Conservation (phyloP, 2,888 invertebrate genomes). For the Thalpophila matura region DNA sequence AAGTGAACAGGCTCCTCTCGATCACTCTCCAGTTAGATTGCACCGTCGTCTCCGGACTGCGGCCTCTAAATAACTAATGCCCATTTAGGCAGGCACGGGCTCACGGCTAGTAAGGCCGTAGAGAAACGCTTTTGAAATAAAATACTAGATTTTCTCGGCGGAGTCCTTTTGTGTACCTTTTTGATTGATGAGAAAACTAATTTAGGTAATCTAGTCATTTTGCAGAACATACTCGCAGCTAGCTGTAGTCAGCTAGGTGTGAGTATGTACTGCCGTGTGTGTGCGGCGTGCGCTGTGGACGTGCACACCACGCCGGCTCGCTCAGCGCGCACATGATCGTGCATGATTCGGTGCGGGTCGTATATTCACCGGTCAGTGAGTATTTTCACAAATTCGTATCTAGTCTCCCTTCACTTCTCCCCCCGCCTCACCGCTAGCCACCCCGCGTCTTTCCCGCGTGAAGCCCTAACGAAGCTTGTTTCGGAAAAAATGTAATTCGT, state of each 20-base stretch:
- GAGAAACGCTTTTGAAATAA: background rate
- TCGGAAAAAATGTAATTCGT: conserved; percentile 26
- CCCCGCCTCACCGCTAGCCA: background rate
- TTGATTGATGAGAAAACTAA: background rate
- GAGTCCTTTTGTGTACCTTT: too few species aligned
- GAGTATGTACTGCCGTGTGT: too few species aligned
- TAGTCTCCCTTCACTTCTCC: background rate
- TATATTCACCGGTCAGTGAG: background rate
- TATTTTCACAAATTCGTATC: conserved; percentile 17
- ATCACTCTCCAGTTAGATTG: background rate
- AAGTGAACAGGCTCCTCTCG: background rate
- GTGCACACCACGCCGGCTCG: background rate
- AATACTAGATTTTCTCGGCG: too few species aligned
- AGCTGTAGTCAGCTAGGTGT: too few species aligned
- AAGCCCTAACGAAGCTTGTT: conserved; percentile 31
- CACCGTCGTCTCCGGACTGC: background rate
- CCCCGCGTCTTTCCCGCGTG: background rate
- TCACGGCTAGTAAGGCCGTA: background rate
- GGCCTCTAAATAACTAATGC: background rate
- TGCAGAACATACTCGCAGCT: too few species aligned
- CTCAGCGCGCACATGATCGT: background rate
- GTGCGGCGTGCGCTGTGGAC: background rate
- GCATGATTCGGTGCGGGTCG: conserved; percentile 14
- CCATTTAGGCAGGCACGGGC: background rate
- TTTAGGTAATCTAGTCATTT: background rate